Evolutionary conservation across 2,888 invertebrate species (phyloP).

Genomic region (Ptychoptera contaminata): DNA sequence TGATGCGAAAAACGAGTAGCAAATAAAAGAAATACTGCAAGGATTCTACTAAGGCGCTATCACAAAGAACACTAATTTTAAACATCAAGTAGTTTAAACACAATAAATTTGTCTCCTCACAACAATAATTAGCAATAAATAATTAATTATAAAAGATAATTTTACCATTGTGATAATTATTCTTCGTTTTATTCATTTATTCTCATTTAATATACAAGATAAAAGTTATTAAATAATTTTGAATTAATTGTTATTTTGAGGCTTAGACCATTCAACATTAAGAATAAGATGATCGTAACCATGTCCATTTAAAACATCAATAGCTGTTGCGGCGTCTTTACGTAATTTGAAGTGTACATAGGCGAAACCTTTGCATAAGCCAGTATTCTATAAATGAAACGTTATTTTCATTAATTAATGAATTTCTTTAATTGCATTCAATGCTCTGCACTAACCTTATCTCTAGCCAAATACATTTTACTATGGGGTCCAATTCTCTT

Average conservation of each 20-base stretch:
- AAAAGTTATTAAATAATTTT: too few relatives aligned
- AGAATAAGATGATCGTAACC: constrained; percentile 97
- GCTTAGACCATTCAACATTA: constrained; percentile 98
- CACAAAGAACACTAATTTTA: too few relatives aligned
- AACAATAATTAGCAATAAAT: too few relatives aligned
- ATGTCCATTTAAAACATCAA: constrained; percentile 74
- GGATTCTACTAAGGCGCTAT: too few relatives aligned
- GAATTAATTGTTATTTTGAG: constrained; percentile 33
- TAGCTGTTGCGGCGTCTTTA: constrained; percentile 85
- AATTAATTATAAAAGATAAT: too few relatives aligned
- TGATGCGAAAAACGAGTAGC: too few relatives aligned
- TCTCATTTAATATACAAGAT: too few relatives aligned
- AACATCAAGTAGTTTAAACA: too few relatives aligned
- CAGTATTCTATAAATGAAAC: constrained; percentile 41
- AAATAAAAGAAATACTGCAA: too few relatives aligned
- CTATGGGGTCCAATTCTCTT: constrained; percentile 84
- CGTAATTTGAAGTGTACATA: constrained; percentile 92
- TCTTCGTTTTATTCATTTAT: too few relatives aligned
- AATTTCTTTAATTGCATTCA: not conserved
- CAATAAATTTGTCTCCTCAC: too few relatives aligned
- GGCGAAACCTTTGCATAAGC: constrained; percentile 91
- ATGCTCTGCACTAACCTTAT: constrained; percentile 38
- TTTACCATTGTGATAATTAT: too few relatives aligned
- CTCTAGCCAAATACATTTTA: constrained; percentile 91
- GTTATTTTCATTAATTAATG: constrained; percentile 4